phyloP scores from a whole-genome alignment of 1,140 invertebrate genomes.

The Drosophila melanica region DNA sequence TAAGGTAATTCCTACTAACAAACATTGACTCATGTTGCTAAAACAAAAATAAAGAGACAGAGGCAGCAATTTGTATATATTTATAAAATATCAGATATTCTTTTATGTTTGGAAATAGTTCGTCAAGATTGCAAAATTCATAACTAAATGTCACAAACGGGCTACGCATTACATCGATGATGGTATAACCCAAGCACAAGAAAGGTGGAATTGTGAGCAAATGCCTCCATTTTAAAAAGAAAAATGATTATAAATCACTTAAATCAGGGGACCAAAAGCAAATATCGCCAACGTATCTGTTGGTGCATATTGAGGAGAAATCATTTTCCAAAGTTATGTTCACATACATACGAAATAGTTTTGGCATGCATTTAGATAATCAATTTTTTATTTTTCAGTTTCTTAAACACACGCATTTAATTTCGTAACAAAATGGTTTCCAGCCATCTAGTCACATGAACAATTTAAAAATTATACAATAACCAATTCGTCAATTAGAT shows the following conservation, averaged over 20 bases:
- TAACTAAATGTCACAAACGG: background rate
- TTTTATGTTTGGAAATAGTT: background rate
- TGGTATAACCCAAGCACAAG: background rate
- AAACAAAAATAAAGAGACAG: background rate
- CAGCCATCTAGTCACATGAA: background rate
- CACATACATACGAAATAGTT: background rate
- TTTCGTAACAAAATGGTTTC: background rate
- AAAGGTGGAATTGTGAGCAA: background rate
- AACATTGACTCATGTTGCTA: background rate
- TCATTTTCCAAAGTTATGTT: no score
- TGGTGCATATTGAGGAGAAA: background rate
- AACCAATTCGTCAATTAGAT: background rate
- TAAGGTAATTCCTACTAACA: background rate
- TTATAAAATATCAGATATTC: no score
- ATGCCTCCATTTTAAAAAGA: background rate
- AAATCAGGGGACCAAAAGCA: background rate
- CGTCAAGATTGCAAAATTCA: background rate
- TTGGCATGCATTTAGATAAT: background rate
- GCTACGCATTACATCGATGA: background rate
- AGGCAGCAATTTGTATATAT: no score
- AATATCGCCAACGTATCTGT: background rate
- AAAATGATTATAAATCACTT: background rate
- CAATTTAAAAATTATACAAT: background rate
- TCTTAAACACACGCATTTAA: background rate
- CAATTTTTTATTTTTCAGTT: background rate